These are phyloP conservation scores for Xanthia icteritia DNA, from an alignment of 2,888 invertebrate genomes.

Conservation along the genomic window DNA sequence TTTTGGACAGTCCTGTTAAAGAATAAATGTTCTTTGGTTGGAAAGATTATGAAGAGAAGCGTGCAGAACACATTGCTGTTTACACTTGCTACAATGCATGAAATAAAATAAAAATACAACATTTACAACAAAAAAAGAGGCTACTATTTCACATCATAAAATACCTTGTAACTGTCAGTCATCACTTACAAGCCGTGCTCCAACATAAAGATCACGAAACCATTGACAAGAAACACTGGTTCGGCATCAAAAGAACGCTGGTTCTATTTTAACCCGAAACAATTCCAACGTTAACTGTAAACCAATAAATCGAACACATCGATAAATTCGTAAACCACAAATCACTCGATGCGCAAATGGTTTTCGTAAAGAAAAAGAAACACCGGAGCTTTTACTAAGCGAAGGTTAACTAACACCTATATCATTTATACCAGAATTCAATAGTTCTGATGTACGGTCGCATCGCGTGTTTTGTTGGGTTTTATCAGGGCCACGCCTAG, in stretches of 20 bases:
- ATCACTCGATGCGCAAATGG: conserved; percentile 69
- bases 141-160: conserved; percentile 31
- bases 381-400: conserved; percentile 62
- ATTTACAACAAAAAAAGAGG: conserved; percentile 13
- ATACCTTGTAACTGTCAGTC: conserved; percentile 58
- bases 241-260: conserved; percentile 64
- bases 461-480: conserved; percentile 76
- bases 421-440: conserved; percentile 58
- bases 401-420: conserved; percentile 64
- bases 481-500: conserved; percentile 81
- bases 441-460: conserved; percentile 75
- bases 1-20: conserved; percentile 58
- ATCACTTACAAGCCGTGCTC: conserved; percentile 36
- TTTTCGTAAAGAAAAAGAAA: conserved; percentile 68
- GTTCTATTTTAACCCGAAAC: conserved; percentile 63
- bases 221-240: conserved; percentile 63
- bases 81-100: background rate
- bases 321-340: conserved; percentile 66
- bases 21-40: conserved; percentile 34
- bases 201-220: conserved; percentile 50
- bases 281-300: conserved; percentile 64
- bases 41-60: conserved; percentile 28
- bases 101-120: conserved; percentile 9
- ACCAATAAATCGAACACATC: conserved; percentile 67
- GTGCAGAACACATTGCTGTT: conserved; percentile 4